Conservation (phyloP, 37 sponge, comb jelly and placozoan species). For the Eunapius fragilis region DNA sequence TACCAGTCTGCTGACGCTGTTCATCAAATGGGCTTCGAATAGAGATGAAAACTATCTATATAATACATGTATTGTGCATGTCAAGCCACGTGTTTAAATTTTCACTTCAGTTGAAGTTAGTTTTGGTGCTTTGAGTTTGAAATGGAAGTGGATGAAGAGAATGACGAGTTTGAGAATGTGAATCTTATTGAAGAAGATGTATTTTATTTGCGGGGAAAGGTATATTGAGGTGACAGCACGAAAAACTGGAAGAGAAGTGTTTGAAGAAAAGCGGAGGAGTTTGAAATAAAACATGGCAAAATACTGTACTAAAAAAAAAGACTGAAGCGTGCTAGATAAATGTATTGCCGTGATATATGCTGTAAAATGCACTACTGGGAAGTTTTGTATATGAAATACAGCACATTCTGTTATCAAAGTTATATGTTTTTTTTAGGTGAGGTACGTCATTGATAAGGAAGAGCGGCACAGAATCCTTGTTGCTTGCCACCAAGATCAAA, state of each 20-base stretch:
- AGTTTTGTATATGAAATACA: background rate
- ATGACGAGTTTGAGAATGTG: background rate
- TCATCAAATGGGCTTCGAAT: background rate
- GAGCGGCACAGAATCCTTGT: conserved; percentile 10
- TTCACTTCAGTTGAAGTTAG: background rate
- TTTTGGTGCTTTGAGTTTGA: background rate
- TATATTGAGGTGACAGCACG: conserved; percentile 4
- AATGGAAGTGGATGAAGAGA: background rate
- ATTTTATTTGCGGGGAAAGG: background rate
- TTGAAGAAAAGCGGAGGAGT: background rate
- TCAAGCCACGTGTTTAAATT: background rate
- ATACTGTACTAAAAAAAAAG: conserved; percentile 12
- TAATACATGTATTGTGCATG: background rate
- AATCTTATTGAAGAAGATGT: background rate
- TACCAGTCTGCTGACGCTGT: background rate
- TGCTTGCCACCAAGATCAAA: conserved; percentile 17
- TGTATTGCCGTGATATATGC: background rate
- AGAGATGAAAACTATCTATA: background rate
- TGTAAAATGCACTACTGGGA: background rate
- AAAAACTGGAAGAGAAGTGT: background rate
- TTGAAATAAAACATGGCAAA: background rate
- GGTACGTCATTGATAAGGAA: conserved; percentile 1
- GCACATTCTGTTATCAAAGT: background rate
- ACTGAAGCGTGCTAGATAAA: background rate
- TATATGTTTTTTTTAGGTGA: background rate